A percentile compares a stretch with the other conserved stretches of the same genome.
Conservation (phyloP, 92 coral and sea anemone species). For the Phenganax marumi region DNA sequence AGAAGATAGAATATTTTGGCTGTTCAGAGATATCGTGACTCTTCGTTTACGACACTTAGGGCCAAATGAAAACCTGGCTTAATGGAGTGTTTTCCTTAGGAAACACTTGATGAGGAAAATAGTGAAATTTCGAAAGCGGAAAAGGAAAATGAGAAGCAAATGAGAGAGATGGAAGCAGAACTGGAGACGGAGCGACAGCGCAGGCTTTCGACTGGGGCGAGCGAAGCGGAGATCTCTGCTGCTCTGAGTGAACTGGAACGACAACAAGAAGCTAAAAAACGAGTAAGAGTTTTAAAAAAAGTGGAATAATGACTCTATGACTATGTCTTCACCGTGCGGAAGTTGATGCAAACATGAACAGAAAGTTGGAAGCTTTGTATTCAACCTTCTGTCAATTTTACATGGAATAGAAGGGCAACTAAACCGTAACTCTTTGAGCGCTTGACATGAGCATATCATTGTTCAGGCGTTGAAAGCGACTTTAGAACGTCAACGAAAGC, state of each 20-base stretch:
- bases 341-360: background rate
- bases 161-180: conserved; percentile 82
- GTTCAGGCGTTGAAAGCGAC: conserved; percentile 74
- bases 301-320: background rate
- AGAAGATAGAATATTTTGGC: too few relatives aligned
- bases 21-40: too few relatives aligned
- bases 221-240: conserved; percentile 74
- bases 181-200: conserved; percentile 75
- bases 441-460: background rate
- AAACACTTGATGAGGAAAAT: conserved; percentile 63
- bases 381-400: background rate
- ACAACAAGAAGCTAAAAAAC: conserved; percentile 89
- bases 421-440: too few relatives aligned
- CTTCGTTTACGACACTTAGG: too few relatives aligned
- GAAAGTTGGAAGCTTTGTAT: background rate
- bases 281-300: conserved; percentile 48
- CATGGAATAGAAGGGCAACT: too few relatives aligned
- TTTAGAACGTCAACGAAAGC: conserved; percentile 74
- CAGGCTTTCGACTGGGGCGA: conserved; percentile 78
- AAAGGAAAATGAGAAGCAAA: conserved; percentile 75
- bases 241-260: conserved; percentile 72
- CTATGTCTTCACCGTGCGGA: background rate
- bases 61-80: background rate
- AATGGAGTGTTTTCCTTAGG: background rate
- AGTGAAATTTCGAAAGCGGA: conserved; percentile 73